Percentiles rank a stretch among this genome's conserved stretches.
phyloP scores from a whole-genome alignment of 2,797 vertebrate species.

The Dermochelys coriacea region DNA sequence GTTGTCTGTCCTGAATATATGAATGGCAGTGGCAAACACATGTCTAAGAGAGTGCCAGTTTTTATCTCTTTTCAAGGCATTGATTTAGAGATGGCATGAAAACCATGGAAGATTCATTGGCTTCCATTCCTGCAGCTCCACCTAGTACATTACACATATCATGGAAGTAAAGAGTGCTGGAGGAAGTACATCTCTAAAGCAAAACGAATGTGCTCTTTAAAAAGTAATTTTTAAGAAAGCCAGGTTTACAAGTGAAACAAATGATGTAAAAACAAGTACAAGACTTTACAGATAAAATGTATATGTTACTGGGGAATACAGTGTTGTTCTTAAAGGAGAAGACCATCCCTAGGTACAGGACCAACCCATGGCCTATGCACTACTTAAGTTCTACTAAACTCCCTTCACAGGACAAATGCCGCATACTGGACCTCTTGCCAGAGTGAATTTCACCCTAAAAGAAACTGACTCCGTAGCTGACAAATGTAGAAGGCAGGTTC shows the following conservation, averaged over 20 bases:
- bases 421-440: neutral
- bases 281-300: neutral
- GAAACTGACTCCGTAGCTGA: neutral
- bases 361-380: accelerated
- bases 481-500: neutral
- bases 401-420: accelerated
- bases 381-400: neutral
- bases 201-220: neutral
- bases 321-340: neutral
- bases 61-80: neutral
- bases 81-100: neutral
- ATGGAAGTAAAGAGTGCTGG: neutral
- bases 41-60: neutral
- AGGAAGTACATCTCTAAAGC: neutral
- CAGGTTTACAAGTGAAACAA: neutral
- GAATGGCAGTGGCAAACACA: accelerated
- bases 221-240: neutral
- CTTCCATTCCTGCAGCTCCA: neutral
- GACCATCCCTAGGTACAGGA: neutral
- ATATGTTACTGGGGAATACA: neutral
- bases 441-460: neutral
- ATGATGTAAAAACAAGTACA: neutral
- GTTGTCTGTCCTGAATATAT: accelerated
- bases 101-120: neutral
- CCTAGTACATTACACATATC: neutral